These are phyloP conservation scores for Drosophila gaucha DNA, from an alignment of 2,888 invertebrate genomes.

Conservation along the genomic window DNA sequence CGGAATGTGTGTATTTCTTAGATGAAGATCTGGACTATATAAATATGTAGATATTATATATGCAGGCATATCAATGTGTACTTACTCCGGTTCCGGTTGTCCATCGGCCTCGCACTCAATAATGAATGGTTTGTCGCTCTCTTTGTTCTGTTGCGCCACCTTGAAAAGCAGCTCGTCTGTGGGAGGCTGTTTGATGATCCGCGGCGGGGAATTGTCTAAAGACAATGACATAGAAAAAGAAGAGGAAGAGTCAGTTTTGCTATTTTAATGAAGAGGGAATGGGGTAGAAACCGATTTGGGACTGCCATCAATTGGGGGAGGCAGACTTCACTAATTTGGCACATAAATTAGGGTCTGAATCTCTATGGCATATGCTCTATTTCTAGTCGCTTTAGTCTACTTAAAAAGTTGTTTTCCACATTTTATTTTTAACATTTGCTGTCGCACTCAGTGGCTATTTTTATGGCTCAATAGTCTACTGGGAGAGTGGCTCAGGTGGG, in stretches of 20 bases:
- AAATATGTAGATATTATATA: not conserved
- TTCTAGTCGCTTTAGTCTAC: constrained; percentile 12
- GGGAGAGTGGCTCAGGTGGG: constrained; percentile 25
- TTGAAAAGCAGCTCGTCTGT: constrained; percentile 96
- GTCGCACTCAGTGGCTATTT: constrained; percentile 34
- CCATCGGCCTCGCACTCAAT: constrained; percentile 99
- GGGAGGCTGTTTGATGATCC: constrained; percentile 96
- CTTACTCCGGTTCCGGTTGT: constrained; percentile 96
- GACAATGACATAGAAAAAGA: not conserved
- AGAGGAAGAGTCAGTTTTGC: not conserved
- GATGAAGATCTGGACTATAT: not conserved
- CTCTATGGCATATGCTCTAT: constrained; percentile 17
- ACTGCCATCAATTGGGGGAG: too few relatives aligned
- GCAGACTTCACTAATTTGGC: constrained; percentile 31
- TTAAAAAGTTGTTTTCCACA: constrained; percentile 20
- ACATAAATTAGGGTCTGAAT: constrained; percentile 37
- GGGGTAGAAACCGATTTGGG: too few relatives aligned
- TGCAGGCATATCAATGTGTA: constrained; percentile 60
- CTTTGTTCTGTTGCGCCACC: constrained; percentile 92
- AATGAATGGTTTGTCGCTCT: constrained; percentile 96
- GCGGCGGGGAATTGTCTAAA: constrained; percentile 94
- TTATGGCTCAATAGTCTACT: constrained; percentile 9
- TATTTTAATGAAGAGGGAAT: too few relatives aligned
- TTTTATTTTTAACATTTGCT: constrained; percentile 39
- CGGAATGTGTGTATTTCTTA: not conserved